Evolutionary conservation across 2,113 vertebrate species (phyloP), one percentile per base, ranked within the genome.

Genomic region (Microtus montanus): DNA sequence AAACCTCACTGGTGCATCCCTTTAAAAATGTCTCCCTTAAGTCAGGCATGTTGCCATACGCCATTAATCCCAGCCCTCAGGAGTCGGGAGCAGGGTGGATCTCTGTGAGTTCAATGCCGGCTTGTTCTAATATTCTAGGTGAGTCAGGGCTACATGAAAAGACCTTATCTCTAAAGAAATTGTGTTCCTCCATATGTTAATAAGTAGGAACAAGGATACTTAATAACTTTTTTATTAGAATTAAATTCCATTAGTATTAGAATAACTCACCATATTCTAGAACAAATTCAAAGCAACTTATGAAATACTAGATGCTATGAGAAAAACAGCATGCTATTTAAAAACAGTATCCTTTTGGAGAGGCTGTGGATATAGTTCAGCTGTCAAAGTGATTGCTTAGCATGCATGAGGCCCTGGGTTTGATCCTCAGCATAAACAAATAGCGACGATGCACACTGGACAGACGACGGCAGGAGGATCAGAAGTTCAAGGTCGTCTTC

Each of bases 221-320:
- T 17, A 86, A 86, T 24, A 87, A 71, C 24, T 74, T 95, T 83
- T 41, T 41, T 28, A 15, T 63, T 61, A 61, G 54, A 41, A 58
- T 83, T 83, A 63, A 83, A 63, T 58, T 41, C 15, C 61, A 41
- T 38, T 41, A 41, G 80, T 4, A 89, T 85, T 38, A 12, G 2
- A 79, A 82, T 87, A 54, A 80, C 33, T 68, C 1, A 44, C n/a
- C 82, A 91, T 79, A 85, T 93, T 93, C 63, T 73, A 85, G 70
- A 52, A 38, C 85, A 93, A 78, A n/a, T 75, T 64, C 44, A 93
- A 82, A 26, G n/a, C 49, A 58, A 41, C 7, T 89, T 83, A 61
- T 3, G 92, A 89, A 63, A 80, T 11, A 87, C 24, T 35, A 87
- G 20, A 7, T 75, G n/a, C 22, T 58, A 33, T 19, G 22, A 95